Evolutionary conservation across 2,797 vertebrate species (phyloP), one percentile per base, ranked within the genome.

Genomic region (Selene dorsalis): DNA sequence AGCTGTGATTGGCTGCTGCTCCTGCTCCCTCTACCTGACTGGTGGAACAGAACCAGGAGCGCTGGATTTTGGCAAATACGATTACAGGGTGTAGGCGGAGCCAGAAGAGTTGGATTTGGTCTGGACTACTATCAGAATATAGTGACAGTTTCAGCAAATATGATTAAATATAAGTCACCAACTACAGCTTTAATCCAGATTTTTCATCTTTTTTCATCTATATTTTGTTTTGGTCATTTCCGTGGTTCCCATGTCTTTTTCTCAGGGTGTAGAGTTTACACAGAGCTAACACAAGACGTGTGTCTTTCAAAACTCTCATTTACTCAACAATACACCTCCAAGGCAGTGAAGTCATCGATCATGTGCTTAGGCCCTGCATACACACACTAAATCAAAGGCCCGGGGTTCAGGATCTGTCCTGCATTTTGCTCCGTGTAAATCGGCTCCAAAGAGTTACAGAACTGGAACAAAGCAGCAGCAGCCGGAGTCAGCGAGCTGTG

Each of bases 391-490:
- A 41, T 14, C 6, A 41, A 17, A 52, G 10, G 4, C 35, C 55
- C 14, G 41, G 11, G 4, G 38, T n/a, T n/a, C 22, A 43, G 28
- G 28, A 63, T 41, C 56, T 47, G 22, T 73, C 50, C 3, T 41
- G 56, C 18, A 11, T 16, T 57, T 58, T 58, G 55, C 45, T 14
- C 1, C 18, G 2, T 5, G 22, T 41, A 61, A 79, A 69, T 73
- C 55, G 48, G 55, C 38, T 55, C 63, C 62, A 3, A 24, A 48
- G 47, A 39, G 64, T 75, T 67, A 75, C 17, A 39, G 24, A 38
- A 76, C 11, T 59, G 38, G 71, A 74, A 52, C 67, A 73, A 79
- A 62, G 56, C 59, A 56, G 43, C 11, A 16, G 2, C 65, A 24
- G n/a, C 24, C 5, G 0, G 32, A 52, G 69, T 47, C 38, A n/a